Conservation (phyloP, 2,797 vertebrate genomes). For the Sardinella longiceps region DNA sequence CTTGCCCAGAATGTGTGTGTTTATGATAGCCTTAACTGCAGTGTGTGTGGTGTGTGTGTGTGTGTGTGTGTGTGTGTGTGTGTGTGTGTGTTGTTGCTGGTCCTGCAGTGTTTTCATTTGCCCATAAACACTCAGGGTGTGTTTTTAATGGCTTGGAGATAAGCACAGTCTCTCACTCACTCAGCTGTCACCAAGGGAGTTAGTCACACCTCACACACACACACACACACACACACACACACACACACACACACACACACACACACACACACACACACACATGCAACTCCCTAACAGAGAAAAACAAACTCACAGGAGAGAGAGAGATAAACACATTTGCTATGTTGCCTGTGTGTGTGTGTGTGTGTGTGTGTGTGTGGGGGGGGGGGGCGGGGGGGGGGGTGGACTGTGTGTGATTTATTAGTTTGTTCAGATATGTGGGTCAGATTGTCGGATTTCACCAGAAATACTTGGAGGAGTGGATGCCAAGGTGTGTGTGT, state of each 20-base stretch:
- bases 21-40: neutral
- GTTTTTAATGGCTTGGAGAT: neutral
- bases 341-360: neutral
- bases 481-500: neutral
- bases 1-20: neutral
- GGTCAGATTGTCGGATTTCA: neutral
- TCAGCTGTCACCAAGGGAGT: neutral
- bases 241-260: too few relatives aligned
- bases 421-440: neutral
- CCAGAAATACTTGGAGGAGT: too few relatives aligned
- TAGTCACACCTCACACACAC: neutral
- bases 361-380: neutral
- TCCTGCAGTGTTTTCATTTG: neutral
- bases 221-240: neutral
- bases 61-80: neutral
- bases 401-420: neutral
- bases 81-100: neutral
- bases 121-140: neutral
- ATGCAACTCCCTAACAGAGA: too few relatives aligned
- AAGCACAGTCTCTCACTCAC: neutral
- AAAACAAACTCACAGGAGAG: too few relatives aligned
- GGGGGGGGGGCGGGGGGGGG: too few relatives aligned
- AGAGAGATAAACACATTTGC: too few relatives aligned
- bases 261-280: too few relatives aligned
- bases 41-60: neutral